phyloP scores from a whole-genome alignment of 1,140 invertebrate species.

The Drosophila insularis region DNA sequence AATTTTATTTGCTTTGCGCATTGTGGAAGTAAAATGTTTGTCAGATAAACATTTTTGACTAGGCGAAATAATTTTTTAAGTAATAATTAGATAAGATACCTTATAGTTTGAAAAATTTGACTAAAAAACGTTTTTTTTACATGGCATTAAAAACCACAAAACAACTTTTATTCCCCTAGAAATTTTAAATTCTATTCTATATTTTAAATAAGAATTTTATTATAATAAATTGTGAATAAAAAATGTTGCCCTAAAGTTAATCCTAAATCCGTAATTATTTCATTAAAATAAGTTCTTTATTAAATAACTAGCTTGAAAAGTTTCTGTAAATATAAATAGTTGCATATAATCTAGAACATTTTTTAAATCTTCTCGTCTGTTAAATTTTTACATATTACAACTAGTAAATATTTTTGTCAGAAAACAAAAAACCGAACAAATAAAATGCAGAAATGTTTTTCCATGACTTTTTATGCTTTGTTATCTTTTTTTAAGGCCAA shows the following conservation, averaged over 20 bases:
- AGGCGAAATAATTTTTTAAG: background rate
- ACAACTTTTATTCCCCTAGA: too few species aligned
- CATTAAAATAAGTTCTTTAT: too few species aligned
- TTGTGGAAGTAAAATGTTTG: conserved; percentile 11
- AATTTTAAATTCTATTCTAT: too few species aligned
- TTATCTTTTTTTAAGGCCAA: conserved; percentile 62
- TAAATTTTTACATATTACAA: background rate
- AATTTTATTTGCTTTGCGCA: conserved; percentile 56
- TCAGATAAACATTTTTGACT: conserved; percentile 59
- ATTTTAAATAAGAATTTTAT: too few species aligned
- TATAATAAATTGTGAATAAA: too few species aligned
- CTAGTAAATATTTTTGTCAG: background rate
- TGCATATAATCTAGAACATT: conserved; percentile 20
- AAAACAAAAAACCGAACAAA: background rate
- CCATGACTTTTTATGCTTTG: conserved; percentile 44
- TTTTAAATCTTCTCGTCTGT: background rate
- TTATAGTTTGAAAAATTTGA: conserved; percentile 6
- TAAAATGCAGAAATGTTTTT: conserved; percentile 18
- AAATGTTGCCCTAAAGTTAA: too few species aligned
- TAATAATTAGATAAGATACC: background rate
- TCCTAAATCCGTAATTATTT: too few species aligned
- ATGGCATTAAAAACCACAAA: too few species aligned
- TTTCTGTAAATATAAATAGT: conserved; percentile 26
- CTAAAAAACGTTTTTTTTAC: too few species aligned
- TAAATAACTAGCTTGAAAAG: too few species aligned